Evolutionary conservation across 2,888 invertebrate genomes (phyloP).

Genomic region (Orthonychiurus folsomi): DNA sequence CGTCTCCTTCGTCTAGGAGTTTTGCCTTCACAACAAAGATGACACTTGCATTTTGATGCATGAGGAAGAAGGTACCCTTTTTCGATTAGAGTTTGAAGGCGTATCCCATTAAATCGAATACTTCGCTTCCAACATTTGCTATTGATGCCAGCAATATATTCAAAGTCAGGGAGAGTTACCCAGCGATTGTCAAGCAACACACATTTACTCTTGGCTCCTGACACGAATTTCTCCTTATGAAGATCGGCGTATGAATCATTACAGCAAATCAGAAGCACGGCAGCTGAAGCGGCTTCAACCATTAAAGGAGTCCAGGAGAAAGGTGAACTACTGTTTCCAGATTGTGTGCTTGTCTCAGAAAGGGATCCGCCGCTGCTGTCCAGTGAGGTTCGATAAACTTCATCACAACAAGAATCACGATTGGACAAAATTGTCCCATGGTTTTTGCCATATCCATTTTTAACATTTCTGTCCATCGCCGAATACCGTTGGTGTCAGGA

Average conservation of each 20-base stretch:
- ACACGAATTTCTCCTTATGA: constrained; percentile 77
- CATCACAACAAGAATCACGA: too few relatives aligned
- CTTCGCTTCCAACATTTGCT: constrained; percentile 97
- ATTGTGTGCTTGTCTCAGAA: too few relatives aligned
- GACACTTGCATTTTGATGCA: constrained; percentile 91
- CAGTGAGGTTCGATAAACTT: too few relatives aligned
- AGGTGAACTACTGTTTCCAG: too few relatives aligned
- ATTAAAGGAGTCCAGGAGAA: constrained; percentile 45
- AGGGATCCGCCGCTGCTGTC: too few relatives aligned
- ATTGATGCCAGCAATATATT: constrained; percentile 83
- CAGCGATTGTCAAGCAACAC: constrained; percentile 74
- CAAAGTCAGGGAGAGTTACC: constrained; percentile 94
- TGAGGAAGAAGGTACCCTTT: constrained; percentile 85
- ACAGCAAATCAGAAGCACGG: constrained; percentile 75
- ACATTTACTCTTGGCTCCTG: constrained; percentile 83
- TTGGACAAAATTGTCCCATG: too few relatives aligned
- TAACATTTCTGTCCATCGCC: too few relatives aligned
- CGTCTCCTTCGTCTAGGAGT: constrained; percentile 79
- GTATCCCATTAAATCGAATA: constrained; percentile 80
- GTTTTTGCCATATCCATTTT: too few relatives aligned
- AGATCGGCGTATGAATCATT: constrained; percentile 85
- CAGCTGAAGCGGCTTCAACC: constrained; percentile 70
- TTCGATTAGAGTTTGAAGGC: constrained; percentile 83
- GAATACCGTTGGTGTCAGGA: too few relatives aligned
- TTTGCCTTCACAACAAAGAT: constrained; percentile 92